A percentile compares a stretch with the other conserved stretches of the same genome.
These are phyloP conservation scores for Volucella zonaria DNA, from an alignment of 2,888 invertebrate genomes.

Conservation along the genomic window DNA sequence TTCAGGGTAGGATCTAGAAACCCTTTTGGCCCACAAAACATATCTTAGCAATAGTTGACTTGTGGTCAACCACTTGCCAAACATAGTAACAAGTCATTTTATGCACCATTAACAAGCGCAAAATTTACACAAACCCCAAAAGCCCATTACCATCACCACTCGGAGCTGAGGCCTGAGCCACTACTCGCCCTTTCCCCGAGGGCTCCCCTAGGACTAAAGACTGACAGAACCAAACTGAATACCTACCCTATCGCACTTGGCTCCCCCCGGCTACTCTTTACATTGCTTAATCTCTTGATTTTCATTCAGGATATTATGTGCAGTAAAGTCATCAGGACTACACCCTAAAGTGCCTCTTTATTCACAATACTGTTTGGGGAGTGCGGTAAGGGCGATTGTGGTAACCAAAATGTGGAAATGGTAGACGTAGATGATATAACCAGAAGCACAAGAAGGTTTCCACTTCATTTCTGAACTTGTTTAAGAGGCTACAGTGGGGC, in stretches of 20 bases:
- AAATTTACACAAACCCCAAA: conserved; percentile 74
- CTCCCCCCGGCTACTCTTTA: conserved; percentile 31
- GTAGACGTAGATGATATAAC: conserved; percentile 46
- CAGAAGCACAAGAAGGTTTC: conserved; percentile 54
- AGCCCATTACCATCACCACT: conserved; percentile 73
- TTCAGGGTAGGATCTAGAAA: conserved; percentile 74
- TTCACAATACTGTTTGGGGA: conserved; percentile 59
- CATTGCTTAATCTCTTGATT: conserved; percentile 72
- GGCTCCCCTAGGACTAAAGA: conserved; percentile 7
- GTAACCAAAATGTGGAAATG: conserved; percentile 12
- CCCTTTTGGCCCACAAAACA: conserved; percentile 72
- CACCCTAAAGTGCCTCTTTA: conserved; percentile 68
- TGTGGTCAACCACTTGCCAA: conserved; percentile 75
- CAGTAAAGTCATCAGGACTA: conserved; percentile 73
- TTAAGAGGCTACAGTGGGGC: conserved; percentile 34
- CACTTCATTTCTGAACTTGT: conserved; percentile 54
- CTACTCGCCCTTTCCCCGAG: conserved; percentile 2
- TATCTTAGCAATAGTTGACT: conserved; percentile 73
- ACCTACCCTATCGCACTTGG: too few species aligned
- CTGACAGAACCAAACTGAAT: conserved; percentile 35
- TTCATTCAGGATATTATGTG: conserved; percentile 73
- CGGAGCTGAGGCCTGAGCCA: conserved; percentile 26
- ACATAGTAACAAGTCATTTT: conserved; percentile 76
- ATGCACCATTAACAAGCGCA: conserved; percentile 75
- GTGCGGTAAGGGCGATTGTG: conserved; percentile 6